Evolutionary conservation across 2,797 vertebrate genomes (phyloP).

Genomic region (Potorous gilbertii): DNA sequence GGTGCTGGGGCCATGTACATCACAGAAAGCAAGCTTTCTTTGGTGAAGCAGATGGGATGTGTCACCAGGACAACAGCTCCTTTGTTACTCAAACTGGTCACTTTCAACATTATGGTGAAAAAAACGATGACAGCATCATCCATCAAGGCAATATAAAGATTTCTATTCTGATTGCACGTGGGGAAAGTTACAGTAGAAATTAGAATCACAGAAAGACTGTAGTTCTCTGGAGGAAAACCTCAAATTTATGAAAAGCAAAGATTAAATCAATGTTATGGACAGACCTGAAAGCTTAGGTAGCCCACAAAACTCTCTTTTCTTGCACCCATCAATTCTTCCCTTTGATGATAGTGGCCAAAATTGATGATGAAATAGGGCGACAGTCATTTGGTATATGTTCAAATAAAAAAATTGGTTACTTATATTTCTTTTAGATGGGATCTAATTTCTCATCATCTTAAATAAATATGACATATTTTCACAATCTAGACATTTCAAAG

Average conservation of each 20-base stretch:
- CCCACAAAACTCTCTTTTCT: background rate
- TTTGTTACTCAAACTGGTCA: conserved; percentile 8
- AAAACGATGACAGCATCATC: background rate
- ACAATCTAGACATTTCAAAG: background rate
- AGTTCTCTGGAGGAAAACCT: background rate
- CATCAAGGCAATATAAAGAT: background rate
- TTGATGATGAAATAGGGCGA: background rate
- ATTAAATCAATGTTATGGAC: conserved; percentile 16
- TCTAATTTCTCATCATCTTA: background rate
- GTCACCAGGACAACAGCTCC: background rate
- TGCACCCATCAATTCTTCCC: background rate
- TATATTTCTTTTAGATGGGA: background rate
- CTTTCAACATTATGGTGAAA: background rate
- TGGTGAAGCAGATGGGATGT: background rate
- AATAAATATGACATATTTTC: background rate
- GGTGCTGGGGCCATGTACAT: conserved; percentile 24
- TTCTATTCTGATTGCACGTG: background rate
- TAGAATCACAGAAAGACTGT: background rate
- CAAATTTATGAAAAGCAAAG: background rate
- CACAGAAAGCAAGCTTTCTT: conserved; percentile 14
- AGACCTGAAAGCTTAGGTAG: background rate
- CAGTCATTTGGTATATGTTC: background rate
- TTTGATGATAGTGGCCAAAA: background rate
- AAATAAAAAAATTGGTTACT: background rate
- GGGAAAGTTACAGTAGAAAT: conserved; percentile 6